Evolutionary conservation across 2,113 vertebrate genomes (phyloP), one percentile per base, ranked within the genome.

Genomic region (Epinephelus cyanopodus): DNA sequence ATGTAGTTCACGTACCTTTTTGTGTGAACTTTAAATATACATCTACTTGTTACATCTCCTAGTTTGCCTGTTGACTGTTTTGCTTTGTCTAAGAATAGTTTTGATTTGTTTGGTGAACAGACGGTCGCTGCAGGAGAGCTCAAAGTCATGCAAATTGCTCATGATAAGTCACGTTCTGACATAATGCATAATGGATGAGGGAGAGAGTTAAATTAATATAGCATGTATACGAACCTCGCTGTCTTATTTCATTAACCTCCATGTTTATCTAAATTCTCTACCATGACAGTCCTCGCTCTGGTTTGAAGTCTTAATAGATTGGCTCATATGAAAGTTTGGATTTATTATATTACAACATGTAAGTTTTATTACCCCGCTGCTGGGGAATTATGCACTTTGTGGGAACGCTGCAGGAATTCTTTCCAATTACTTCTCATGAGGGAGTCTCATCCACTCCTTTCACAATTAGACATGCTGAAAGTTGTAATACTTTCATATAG

Each of bases 281-380:
- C 58, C 4, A 62, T 79, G 66, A 61, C 45, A 29, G 39, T 47
- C 39, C 25, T 63, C 33, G 45, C 62, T 64, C 48, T 23, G n/a
- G 65, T 47, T 61, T 79, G 52, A 87, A 77, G 74, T 79, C 86
- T 82, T 39, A 21, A 25, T 67, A 88, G 71, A 89, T 91, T 87
- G 74, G 71, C 74, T 70, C 47, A 27, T 18, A 74, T 60, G 11
- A 66, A 84, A 82, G 53, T 80, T 76, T 58, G 21, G 63, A 67
- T 82, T 74, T 47, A 62, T 66, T 57, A 45, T 68, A 80, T 81
- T 69, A 61, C 15, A 47, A 56, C 54, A 73, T 61, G 25, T 52
- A 74, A 3, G 17, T 62, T 64, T 42, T 15, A 6, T 76, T 17
- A 47, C 27, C 7, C 65, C 23, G 61, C 73, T 63, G n/a, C 47